Base-by-base conservation (phyloP, 2,113 vertebrate species). In the Syngnathus typhle region DNA sequence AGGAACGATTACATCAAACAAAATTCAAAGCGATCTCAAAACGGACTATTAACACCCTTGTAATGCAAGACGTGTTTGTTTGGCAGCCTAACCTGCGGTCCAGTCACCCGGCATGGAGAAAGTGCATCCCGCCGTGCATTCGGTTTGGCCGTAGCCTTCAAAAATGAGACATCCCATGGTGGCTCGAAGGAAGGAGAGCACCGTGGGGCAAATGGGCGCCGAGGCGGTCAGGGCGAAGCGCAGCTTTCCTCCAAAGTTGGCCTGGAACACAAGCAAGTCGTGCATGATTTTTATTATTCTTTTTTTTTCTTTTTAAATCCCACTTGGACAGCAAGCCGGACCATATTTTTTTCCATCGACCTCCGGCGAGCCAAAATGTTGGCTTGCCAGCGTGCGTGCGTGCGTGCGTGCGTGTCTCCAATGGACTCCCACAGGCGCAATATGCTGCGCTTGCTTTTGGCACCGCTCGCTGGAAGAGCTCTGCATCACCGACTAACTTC, bases 61-160 rank as follows among this genome's bases (percentile, higher is more conserved):
- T 32, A 32, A 32, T 32, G 27, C 27, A 32, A 32, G 27, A 32
- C 27, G 27, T n/a, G 18, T n/a, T 9, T 6, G 49, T 47, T 47
- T 5, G 0, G 0, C 0, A 11, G 38, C 46, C 66, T n/a, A 32
- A 93, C 92, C 92, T 84, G 90, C 85, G 19, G 63, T 92, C 73
- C 85, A 90, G 81, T 93, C 92, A 9, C 92, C 91, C 0, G 91
- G 90, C 90, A 93, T 90, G 15, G 92, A 92, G 80, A 93, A 93
- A 0, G 91, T 93, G 74, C 90, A 92, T 73, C 92, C 92, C 1
- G 89, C 91, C 0, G 92, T 93, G 83, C 91, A 92, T 79, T 93
- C 92, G 0, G 92, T 93, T 82, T 93, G 92, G 8, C 92, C 92
- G 1, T 92, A 93, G 5, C 92, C 92, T 72, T 93, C 92, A 7